Conservation (phyloP, 1,140 invertebrate species). For the Habropoda laboriosa region DNA sequence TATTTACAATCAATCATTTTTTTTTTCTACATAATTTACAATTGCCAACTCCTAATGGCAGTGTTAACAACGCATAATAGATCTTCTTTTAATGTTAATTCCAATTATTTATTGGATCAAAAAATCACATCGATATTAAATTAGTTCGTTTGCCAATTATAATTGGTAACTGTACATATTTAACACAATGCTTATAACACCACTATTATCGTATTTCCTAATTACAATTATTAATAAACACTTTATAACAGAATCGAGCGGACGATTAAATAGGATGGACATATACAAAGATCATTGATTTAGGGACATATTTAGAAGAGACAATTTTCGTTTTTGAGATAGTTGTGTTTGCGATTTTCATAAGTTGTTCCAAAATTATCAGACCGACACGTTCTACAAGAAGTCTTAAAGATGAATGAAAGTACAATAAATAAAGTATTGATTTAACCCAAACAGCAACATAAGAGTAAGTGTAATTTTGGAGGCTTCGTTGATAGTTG, state of each 20-base stretch:
- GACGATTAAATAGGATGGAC: slow-evolving; percentile 77
- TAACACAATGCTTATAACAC: slow-evolving; percentile 80
- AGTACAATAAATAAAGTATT: slow-evolving; percentile 67
- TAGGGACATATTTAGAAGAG: slow-evolving; percentile 54
- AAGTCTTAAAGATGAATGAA: slow-evolving; percentile 49
- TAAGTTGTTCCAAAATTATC: slow-evolving; percentile 73
- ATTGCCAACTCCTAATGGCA: slow-evolving; percentile 78
- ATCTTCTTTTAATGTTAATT: slow-evolving; percentile 64
- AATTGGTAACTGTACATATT: slow-evolving; percentile 81
- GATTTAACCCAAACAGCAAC: slow-evolving; percentile 66
- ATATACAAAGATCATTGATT: slow-evolving; percentile 74
- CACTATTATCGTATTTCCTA: slow-evolving; percentile 75
- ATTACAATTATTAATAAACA: slow-evolving; percentile 79
- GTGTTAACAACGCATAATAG: slow-evolving; percentile 76
- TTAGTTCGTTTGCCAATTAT: slow-evolving; percentile 77
- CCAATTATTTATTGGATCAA: slow-evolving; percentile 62
- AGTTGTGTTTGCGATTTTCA: slow-evolving; percentile 59
- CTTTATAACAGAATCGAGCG: slow-evolving; percentile 76
- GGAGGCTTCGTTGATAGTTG: slow-evolving; percentile 24
- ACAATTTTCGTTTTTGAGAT: slow-evolving; percentile 53
- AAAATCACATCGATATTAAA: slow-evolving; percentile 71
- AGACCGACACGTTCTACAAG: slow-evolving; percentile 68
- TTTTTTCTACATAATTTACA: slow-evolving; percentile 81
- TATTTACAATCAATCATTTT: slow-evolving; percentile 79
- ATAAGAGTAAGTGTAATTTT: slow-evolving; percentile 35